phyloP scores from a whole-genome alignment of 1,140 invertebrate genomes.

The Drosophila nannoptera region DNA sequence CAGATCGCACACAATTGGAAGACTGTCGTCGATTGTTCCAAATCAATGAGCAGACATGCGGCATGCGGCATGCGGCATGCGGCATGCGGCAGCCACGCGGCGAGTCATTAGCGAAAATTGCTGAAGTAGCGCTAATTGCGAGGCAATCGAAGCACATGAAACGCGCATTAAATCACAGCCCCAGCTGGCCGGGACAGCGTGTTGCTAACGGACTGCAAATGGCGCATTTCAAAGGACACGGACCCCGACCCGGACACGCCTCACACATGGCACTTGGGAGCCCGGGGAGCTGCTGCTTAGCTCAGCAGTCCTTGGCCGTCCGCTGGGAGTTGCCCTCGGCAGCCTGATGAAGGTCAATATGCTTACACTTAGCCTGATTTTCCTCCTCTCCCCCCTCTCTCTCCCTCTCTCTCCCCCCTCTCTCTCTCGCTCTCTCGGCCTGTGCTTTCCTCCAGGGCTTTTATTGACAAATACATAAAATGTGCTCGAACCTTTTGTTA shows the following conservation, averaged over 20 bases:
- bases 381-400: conserved; percentile 46
- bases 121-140: conserved; percentile 75
- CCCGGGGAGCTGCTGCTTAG: not conserved
- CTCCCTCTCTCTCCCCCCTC: no score
- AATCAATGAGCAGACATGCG: conserved; percentile 40
- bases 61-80: conserved; percentile 46
- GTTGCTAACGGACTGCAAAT: conserved; percentile 14
- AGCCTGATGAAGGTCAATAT: conserved; percentile 68
- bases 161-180: conserved; percentile 56
- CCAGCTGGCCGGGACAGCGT: not conserved
- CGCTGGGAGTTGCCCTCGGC: conserved; percentile 35
- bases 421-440: no score
- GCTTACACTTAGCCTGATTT: conserved; percentile 73
- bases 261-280: conserved; percentile 6
- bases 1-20: conserved; percentile 48
- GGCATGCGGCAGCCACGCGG: conserved; percentile 33
- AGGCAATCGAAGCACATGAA: conserved; percentile 70
- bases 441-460: conserved; percentile 41
- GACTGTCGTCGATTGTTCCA: conserved; percentile 65
- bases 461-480: conserved; percentile 76
- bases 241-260: no score
- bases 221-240: conserved; percentile 10
- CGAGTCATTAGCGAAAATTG: conserved; percentile 62
- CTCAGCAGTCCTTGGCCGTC: conserved; percentile 43
- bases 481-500: conserved; percentile 73